Evolutionary conservation across 2,888 invertebrate species (phyloP).

Genomic region (Mantis religiosa): DNA sequence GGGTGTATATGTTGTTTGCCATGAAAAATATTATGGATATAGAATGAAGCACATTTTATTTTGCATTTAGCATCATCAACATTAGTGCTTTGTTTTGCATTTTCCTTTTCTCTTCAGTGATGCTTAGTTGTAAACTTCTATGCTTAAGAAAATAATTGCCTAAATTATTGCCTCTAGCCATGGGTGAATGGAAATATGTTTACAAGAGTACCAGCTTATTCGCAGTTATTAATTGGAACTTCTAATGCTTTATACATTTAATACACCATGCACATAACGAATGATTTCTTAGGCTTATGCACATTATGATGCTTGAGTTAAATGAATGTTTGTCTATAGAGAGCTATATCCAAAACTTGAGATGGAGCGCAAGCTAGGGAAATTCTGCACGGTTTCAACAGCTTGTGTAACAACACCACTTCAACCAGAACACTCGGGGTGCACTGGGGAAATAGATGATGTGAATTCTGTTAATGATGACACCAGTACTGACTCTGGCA

Average conservation of each 20-base stretch:
- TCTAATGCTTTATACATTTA: not conserved
- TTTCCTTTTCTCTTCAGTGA: not conserved
- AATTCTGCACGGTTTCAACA: constrained; percentile 58
- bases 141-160: not conserved
- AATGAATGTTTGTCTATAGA: constrained; percentile 38
- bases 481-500: not conserved
- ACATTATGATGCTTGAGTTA: not conserved
- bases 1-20: not conserved
- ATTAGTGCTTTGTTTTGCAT: not conserved
- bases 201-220: not conserved
- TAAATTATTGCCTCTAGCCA: not conserved
- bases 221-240: not conserved
- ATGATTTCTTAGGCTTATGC: not conserved
- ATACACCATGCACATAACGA: not conserved
- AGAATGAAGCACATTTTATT: not conserved
- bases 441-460: constrained; percentile 7
- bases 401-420: constrained; percentile 29
- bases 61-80: not conserved
- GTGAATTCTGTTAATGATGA: not conserved
- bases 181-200: not conserved
- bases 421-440: constrained; percentile 3
- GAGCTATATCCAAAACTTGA: constrained; percentile 59
- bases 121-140: not conserved
- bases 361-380: constrained; percentile 56
- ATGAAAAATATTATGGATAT: not conserved